Base-by-base conservation (phyloP, 2,797 vertebrate genomes). In the Neomorphus geoffroyi region DNA sequence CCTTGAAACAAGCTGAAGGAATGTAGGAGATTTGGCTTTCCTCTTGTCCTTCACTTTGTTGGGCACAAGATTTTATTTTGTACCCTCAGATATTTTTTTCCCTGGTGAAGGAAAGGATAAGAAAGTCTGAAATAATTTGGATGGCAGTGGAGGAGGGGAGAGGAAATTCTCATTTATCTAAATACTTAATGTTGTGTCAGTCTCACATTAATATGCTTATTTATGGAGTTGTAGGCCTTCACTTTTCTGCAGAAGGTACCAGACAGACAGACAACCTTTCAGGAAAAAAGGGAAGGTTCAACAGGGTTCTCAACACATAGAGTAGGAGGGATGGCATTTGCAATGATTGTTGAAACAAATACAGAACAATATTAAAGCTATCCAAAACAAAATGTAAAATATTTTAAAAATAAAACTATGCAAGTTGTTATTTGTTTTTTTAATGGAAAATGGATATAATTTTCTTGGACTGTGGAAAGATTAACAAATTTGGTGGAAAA, bases 111-210 rank as follows among this genome's bases (percentile, higher is more conserved):
- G 23, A 80, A 75, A 80, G 3, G 5, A 12, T 64, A 57, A 72
- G 82, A 65, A 28, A 4, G 18, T 35, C 73, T 61, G 15, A 64
- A 58, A 26, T 32, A 51, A 24, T 50, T 26, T 41, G 39, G 39
- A 41, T 41, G 24, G 26, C 16, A 2, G 17, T 8, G 0, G 5
- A 2, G 11, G 8, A 16, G 4, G 15, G 24, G 19, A 27, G 18
- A 58, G 17, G 18, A 48, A 86, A 72, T 43, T 51, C n/a, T n/a
- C n/a, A n/a, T n/a, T n/a, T n/a, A 51, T 33, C 61, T 74, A 32
- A 77, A 60, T 19, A 70, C 32, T 33, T 67, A 45, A 33, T 28
- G 18, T 32, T 26, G 5, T 37, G 33, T 71, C 45, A 69, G 5
- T 81, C 77, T 70, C 32, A 86, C 4, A 27, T 33, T 65, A 72